Evolutionary conservation across 2,113 vertebrate species (phyloP).

Genomic region (Brachyistius frenatus): DNA sequence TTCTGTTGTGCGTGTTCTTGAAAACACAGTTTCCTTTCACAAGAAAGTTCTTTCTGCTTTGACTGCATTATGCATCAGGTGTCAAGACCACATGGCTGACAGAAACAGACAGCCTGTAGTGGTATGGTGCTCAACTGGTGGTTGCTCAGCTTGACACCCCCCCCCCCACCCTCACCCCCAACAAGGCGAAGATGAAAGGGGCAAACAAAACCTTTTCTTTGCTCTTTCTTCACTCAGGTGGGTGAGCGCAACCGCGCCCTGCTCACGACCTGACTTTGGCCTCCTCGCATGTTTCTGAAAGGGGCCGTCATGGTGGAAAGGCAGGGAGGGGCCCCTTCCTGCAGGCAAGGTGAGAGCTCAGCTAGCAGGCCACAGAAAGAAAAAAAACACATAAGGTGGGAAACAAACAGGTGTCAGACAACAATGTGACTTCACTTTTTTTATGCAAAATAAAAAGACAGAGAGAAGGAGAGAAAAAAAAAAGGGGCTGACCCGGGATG

Average conservation of each 20-base stretch:
- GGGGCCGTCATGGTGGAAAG: constrained; percentile 60
- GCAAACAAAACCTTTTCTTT: constrained; percentile 64
- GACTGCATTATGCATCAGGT: constrained; percentile 20
- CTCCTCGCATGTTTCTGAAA: constrained; percentile 54
- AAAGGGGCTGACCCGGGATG: not conserved
- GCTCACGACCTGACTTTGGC: constrained; percentile 78
- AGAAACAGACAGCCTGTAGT: constrained; percentile 28
- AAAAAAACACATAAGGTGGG: constrained; percentile 39
- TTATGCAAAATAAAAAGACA: constrained; percentile 6
- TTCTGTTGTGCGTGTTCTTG: too few species aligned
- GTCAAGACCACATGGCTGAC: constrained; percentile 6
- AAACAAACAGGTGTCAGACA: constrained; percentile 73
- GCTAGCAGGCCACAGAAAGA: constrained; percentile 26
- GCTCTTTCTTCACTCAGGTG: constrained; percentile 54
- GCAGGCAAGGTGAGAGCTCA: constrained; percentile 46
- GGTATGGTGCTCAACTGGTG: constrained; percentile 56
- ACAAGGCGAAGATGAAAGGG: constrained; percentile 62
- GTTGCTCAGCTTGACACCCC: constrained; percentile 47
- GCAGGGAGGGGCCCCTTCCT: constrained; percentile 75
- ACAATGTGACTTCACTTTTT: constrained; percentile 12
- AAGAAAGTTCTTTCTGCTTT: constrained; percentile 7
- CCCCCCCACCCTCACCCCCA: constrained; percentile 16
- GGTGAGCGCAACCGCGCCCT: constrained; percentile 66
- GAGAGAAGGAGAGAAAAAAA: too few species aligned
- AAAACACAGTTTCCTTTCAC: too few species aligned